phyloP scores from a whole-genome alignment of 2,113 vertebrate species.

The Tyto alba region DNA sequence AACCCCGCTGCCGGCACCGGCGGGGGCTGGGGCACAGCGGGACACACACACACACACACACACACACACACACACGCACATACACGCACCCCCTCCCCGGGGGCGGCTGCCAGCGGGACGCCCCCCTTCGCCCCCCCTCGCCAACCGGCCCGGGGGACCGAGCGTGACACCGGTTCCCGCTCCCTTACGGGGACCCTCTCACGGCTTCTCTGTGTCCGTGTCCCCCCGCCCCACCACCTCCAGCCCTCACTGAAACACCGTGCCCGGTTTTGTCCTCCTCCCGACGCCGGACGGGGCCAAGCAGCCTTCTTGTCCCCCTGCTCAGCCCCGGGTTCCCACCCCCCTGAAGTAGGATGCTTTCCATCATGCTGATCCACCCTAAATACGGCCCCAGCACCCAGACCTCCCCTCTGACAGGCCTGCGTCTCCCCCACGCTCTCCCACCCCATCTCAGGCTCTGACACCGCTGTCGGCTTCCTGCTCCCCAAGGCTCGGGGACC shows the following conservation, averaged over 20 bases:
- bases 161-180: neutral
- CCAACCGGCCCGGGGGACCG: no score
- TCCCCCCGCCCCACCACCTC: neutral
- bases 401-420: no score
- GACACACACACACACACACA: no score
- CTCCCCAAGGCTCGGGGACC: neutral
- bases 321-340: no score
- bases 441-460: neutral
- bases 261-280: neutral
- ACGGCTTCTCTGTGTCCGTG: neutral
- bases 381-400: fast-evolving
- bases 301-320: fast-evolving
- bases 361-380: neutral
- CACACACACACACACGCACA: no score
- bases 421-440: neutral
- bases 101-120: no score
- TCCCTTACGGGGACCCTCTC: neutral
- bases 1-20: neutral
- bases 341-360: neutral
- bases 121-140: no score
- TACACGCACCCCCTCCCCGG: no score
- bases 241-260: neutral
- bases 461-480: neutral
- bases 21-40: no score
- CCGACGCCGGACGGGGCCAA: neutral